phyloP scores from a whole-genome alignment of 1,140 invertebrate genomes.

The Drosophila lowei region DNA sequence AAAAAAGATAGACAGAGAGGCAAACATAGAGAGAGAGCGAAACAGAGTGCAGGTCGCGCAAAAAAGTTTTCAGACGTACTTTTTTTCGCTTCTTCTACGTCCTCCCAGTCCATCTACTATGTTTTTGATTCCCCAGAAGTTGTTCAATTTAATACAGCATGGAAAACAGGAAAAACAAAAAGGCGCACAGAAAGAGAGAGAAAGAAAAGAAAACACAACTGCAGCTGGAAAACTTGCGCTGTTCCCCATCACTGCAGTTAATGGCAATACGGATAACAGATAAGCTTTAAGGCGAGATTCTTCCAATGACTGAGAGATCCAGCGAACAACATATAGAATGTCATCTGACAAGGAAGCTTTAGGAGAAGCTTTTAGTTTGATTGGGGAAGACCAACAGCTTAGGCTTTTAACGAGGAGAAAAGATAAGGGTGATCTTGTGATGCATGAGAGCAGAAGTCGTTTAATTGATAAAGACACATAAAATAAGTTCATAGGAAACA shows the following conservation, averaged over 20 bases:
- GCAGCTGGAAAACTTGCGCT: conserved; percentile 38
- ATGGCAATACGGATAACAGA: neutral
- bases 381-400: too few relatives aligned
- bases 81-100: conserved; percentile 1
- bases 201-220: conserved; percentile 21
- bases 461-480: too few relatives aligned
- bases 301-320: too few relatives aligned
- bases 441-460: too few relatives aligned
- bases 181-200: conserved; percentile 3
- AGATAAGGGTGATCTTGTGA: neutral
- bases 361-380: too few relatives aligned
- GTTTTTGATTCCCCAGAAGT: conserved; percentile 36
- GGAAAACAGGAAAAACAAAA: conserved; percentile 23
- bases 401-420: too few relatives aligned
- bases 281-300: neutral
- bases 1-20: too few relatives aligned
- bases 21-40: neutral
- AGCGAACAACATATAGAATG: too few relatives aligned
- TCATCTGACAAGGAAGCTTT: too few relatives aligned
- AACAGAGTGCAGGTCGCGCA: conserved; percentile 31
- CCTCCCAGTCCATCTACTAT: conserved; percentile 37
- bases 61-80: conserved; percentile 59
- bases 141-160: conserved; percentile 60
- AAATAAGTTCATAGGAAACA: too few relatives aligned
- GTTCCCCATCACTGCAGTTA: neutral